Base-by-base conservation (phyloP, 2,113 vertebrate genomes). In the Salvelinus sp. region DNA sequence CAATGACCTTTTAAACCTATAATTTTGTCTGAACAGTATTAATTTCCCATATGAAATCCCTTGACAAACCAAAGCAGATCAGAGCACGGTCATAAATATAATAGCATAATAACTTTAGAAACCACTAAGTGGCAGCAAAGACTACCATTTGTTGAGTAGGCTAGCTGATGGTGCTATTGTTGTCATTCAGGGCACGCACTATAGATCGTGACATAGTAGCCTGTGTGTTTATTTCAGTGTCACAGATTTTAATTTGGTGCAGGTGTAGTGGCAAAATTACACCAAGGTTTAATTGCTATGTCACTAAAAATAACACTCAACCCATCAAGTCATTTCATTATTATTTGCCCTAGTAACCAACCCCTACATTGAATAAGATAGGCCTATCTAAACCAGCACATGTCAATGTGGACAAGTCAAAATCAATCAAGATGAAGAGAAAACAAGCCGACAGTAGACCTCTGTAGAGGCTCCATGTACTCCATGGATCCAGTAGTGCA, bases 81-180 rank as follows among this genome's bases (percentile, higher is more conserved):
- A 22, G 18, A 62, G 58, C 13, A 1, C 3, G 7, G n/a, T 6
- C 9, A 62, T 9, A 22, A n/a, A 9, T 62, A 2, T 50, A 58
- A 57, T 2, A 18, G 1, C 60, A 2, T 25, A 38, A 54, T 1
- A 72, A 18, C 68, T 44, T 48, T 20, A 2, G 5, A 13, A 0
- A 44, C 27, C 90, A 87, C 79, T 75, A 91, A 90, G 75, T 82
- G 90, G 89, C 84, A 86, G 76, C 86, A 91, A 20, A 85, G 73
- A 78, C 70, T 74, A 48, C 38, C 4, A 47, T 50, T 50, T 70
- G 7, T 4, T 67, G 4, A 54, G 48, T 54, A 54, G 14, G 63
- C 30, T 68, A 18, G 5, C 7, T 16, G 18, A 38, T 27, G 10
- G 67, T 4, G 68, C 68, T 22, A 13, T 66, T 76, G 70, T 33